These are phyloP conservation scores for Coptodon rendalli DNA, from an alignment of 2,113 vertebrate species.

Conservation along the genomic window DNA sequence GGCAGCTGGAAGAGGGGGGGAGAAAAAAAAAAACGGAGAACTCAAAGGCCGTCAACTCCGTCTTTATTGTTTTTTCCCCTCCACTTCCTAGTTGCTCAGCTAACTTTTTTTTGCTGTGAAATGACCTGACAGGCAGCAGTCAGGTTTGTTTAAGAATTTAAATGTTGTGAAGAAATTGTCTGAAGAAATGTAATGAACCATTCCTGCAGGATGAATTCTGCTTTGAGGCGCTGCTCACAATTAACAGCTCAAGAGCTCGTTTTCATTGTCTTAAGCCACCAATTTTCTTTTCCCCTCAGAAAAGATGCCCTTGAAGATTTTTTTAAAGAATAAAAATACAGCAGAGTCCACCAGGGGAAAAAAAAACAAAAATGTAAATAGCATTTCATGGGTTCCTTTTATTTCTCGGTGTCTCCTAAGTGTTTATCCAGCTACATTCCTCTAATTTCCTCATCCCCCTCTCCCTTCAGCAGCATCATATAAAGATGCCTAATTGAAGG, in stretches of 20 bases:
- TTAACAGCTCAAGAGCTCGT: background rate
- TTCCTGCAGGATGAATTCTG: background rate
- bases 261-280: background rate
- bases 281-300: background rate
- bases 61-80: background rate
- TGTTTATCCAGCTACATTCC: constrained; percentile 27
- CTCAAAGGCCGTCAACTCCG: background rate
- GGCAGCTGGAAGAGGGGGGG: background rate
- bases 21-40: background rate
- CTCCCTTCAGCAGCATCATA: constrained; percentile 34
- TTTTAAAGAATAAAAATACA: background rate
- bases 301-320: constrained; percentile 9
- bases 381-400: constrained; percentile 13
- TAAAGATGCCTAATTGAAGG: constrained; percentile 64
- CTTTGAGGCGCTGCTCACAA: constrained; percentile 15
- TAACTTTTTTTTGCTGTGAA: background rate
- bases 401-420: constrained; percentile 19
- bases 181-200: background rate
- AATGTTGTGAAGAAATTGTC: background rate
- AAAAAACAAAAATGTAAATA: background rate
- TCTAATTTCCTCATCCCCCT: constrained; percentile 12
- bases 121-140: background rate
- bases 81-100: background rate
- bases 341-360: background rate
- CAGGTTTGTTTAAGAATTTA: constrained; percentile 19